phyloP scores from a whole-genome alignment of 1,140 invertebrate species.

The Lepidotrigona ventralis region DNA sequence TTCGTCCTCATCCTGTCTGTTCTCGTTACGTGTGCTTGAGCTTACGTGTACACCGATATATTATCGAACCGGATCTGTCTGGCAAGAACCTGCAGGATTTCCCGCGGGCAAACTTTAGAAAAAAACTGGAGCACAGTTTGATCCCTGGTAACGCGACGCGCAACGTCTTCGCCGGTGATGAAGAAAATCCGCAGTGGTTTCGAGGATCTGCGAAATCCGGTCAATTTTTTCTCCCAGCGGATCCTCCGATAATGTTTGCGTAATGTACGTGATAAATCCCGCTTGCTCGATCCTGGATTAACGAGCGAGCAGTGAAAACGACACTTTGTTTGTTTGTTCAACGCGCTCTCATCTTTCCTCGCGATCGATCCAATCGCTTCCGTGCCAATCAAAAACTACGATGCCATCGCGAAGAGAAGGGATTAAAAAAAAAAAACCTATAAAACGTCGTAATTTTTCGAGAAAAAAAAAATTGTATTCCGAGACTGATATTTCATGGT shows the following conservation, averaged over 20 bases:
- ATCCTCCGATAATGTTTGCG: conserved; percentile 35
- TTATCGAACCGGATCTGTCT: background rate
- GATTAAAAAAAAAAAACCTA: background rate
- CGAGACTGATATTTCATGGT: background rate
- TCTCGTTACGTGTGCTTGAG: background rate
- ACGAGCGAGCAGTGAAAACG: conserved; percentile 43
- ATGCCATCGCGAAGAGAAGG: background rate
- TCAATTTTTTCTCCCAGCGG: background rate
- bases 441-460: background rate
- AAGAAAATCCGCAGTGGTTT: background rate
- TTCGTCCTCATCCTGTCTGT: background rate
- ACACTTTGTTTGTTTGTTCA: conserved; percentile 47
- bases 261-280: conserved; percentile 60
- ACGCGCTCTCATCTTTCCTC: background rate
- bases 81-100: background rate
- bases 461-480: background rate
- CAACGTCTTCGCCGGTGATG: background rate
- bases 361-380: conserved; percentile 3
- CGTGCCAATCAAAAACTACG: background rate
- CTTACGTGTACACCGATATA: background rate
- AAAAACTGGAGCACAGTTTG: conserved; percentile 21
- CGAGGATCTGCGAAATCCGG: background rate
- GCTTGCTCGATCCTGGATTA: conserved; percentile 56
- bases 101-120: background rate
- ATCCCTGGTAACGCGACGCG: background rate